A percentile compares a stretch with the other conserved stretches of the same genome.
Evolutionary conservation across 2,888 invertebrate genomes (phyloP).

Genomic region (Hypena proboscidalis): DNA sequence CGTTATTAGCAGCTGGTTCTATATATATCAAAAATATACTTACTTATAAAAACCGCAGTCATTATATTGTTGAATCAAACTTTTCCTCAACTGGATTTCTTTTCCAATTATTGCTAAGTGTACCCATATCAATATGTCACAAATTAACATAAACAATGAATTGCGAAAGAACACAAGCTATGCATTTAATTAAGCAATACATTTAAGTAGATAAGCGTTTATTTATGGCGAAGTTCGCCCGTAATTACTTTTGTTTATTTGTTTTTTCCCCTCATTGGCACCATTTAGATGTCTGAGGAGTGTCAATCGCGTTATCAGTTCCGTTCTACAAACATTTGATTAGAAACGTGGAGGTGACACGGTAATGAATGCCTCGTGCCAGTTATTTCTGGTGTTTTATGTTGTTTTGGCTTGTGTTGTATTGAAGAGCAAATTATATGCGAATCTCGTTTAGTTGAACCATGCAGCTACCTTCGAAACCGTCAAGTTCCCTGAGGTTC

Average conservation of each 20-base stretch:
- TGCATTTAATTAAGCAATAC: constrained; percentile 31
- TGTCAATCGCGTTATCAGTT: constrained; percentile 46
- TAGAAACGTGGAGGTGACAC: constrained; percentile 13
- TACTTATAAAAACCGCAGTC: neutral
- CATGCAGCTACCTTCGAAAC: no score
- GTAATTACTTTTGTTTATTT: constrained; percentile 51
- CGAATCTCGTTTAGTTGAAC: no score
- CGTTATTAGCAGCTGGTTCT: no score
- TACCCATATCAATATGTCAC: no score
- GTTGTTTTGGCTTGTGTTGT: no score
- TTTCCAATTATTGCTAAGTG: no score
- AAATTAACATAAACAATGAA: constrained; percentile 7
- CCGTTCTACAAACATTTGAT: constrained; percentile 35
- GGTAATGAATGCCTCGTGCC: no score
- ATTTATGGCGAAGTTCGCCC: constrained; percentile 40
- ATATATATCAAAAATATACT: constrained; percentile 5
- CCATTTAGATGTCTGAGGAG: constrained; percentile 51
- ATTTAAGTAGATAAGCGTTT: constrained; percentile 22
- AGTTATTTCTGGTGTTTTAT: no score
- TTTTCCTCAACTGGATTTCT: no score
- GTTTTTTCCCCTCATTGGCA: constrained; percentile 44
- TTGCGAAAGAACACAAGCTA: constrained; percentile 4
- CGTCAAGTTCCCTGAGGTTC: no score
- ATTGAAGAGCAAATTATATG: no score
- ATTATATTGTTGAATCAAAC: no score